phyloP scores from a whole-genome alignment of 2,888 invertebrate genomes.

The Isoperla grammatica region DNA sequence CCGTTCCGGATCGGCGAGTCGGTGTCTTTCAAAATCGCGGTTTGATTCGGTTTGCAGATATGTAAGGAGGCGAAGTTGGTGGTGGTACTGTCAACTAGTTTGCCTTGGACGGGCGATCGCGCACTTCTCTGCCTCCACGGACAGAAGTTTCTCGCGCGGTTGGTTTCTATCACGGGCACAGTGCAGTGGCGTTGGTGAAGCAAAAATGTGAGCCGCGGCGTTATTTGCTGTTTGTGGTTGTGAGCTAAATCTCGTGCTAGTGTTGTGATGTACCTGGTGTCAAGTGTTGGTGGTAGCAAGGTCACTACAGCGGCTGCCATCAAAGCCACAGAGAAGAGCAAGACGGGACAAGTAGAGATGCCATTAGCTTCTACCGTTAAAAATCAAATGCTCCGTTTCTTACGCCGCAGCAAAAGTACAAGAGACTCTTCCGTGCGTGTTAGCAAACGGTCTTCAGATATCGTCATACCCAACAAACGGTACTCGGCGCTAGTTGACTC shows the following conservation, averaged over 20 bases:
- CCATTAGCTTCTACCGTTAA: conserved; percentile 53
- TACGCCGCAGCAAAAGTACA: conserved; percentile 66
- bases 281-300: conserved; percentile 62
- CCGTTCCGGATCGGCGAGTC: neutral
- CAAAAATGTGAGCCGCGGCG: neutral
- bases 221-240: neutral
- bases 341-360: conserved; percentile 25
- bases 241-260: neutral
- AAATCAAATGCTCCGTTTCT: conserved; percentile 62
- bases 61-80: neutral
- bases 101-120: conserved; percentile 3
- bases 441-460: conserved; percentile 6
- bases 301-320: conserved; percentile 62
- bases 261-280: conserved; percentile 59
- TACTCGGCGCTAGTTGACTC: conserved; percentile 27
- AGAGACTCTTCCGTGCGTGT: conserved; percentile 11
- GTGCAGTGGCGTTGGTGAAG: neutral
- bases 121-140: no score
- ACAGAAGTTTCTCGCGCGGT: no score
- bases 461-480: conserved; percentile 36
- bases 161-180: no score
- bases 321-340: conserved; percentile 42
- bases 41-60: neutral
- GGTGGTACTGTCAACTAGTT: neutral
- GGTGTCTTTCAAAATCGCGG: no score